Evolutionary conservation across 2,113 vertebrate genomes (phyloP).

Genomic region (Synchiropus splendidus): DNA sequence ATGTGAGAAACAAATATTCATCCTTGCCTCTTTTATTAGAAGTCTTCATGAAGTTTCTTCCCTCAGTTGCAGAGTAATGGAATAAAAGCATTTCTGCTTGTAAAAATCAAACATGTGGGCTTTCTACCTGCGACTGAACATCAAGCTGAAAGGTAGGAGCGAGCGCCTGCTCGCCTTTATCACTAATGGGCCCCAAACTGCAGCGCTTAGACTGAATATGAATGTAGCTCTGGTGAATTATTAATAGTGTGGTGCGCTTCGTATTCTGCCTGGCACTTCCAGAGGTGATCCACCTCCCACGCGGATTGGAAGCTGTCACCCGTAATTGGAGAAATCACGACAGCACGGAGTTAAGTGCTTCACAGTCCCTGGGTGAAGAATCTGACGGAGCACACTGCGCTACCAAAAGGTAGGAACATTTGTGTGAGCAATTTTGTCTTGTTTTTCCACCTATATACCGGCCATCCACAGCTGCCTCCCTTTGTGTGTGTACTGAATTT

Average conservation of each 20-base stretch:
- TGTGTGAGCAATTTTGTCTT: slow-evolving; percentile 4
- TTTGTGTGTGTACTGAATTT: too few relatives aligned
- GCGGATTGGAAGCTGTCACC: slow-evolving; percentile 63
- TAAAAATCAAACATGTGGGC: slow-evolving; percentile 42
- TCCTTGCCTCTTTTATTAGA: too few relatives aligned
- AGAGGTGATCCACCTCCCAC: slow-evolving; percentile 67
- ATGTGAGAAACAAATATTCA: too few relatives aligned
- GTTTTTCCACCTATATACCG: slow-evolving; percentile 2
- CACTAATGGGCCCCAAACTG: slow-evolving; percentile 67
- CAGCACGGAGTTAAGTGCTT: slow-evolving; percentile 67
- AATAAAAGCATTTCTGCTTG: slow-evolving; percentile 36
- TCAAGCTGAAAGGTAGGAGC: slow-evolving; percentile 40
- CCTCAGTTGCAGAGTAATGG: slow-evolving; percentile 7
- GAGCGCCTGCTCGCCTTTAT: slow-evolving; percentile 52
- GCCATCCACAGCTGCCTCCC: slow-evolving; percentile 1
- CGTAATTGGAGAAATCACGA: slow-evolving; percentile 70
- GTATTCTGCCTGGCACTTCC: slow-evolving; percentile 63
- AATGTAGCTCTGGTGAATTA: slow-evolving; percentile 64
- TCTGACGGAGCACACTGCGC: slow-evolving; percentile 45
- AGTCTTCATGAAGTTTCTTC: slow-evolving; percentile 32
- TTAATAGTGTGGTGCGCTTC: slow-evolving; percentile 63
- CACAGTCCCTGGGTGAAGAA: slow-evolving; percentile 59
- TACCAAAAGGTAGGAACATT: slow-evolving; percentile 45
- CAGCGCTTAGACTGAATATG: slow-evolving; percentile 60
- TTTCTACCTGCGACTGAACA: slow-evolving; percentile 45